These are phyloP conservation scores for Clupea harengus DNA, from an alignment of 2,113 vertebrate genomes.

Conservation along the genomic window DNA sequence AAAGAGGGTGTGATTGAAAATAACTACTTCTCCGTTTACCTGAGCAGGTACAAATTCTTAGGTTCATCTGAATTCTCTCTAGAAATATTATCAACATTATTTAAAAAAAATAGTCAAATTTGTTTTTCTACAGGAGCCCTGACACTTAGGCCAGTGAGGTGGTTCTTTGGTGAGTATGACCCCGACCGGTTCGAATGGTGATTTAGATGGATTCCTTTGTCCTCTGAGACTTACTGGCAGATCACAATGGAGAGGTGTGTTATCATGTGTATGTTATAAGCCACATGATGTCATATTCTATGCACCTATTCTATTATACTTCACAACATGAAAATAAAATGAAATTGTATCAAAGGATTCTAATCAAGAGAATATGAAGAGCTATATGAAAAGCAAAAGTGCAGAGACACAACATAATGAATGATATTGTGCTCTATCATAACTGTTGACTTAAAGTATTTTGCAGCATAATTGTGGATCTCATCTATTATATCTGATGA, in stretches of 20 bases:
- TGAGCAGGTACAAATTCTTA: conserved; percentile 51
- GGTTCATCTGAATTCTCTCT: not conserved
- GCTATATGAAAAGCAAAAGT: not conserved
- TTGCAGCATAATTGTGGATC: too few relatives aligned
- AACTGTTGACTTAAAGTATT: not conserved
- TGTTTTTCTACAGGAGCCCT: conserved; percentile 40
- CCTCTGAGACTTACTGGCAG: conserved; percentile 72
- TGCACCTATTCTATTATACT: too few relatives aligned
- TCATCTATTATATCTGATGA: too few relatives aligned
- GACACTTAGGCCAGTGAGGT: conserved; percentile 68
- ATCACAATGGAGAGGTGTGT: conserved; percentile 74
- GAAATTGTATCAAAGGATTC: too few relatives aligned
- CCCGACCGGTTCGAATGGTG: conserved; percentile 57
- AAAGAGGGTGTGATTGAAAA: conserved; percentile 47
- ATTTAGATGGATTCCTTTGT: conserved; percentile 71
- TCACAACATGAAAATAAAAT: too few relatives aligned
- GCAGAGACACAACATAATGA: too few relatives aligned
- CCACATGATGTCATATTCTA: not conserved
- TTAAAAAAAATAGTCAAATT: not conserved
- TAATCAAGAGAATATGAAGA: not conserved
- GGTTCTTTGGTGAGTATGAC: conserved; percentile 68
- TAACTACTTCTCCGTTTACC: conserved; percentile 60
- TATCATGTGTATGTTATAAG: conserved; percentile 34
- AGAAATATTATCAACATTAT: not conserved
- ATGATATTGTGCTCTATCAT: not conserved